A percentile compares a stretch with the other conserved stretches of the same genome.
Evolutionary conservation across 2,888 invertebrate species (phyloP).

Genomic region (Apantesis nais): DNA sequence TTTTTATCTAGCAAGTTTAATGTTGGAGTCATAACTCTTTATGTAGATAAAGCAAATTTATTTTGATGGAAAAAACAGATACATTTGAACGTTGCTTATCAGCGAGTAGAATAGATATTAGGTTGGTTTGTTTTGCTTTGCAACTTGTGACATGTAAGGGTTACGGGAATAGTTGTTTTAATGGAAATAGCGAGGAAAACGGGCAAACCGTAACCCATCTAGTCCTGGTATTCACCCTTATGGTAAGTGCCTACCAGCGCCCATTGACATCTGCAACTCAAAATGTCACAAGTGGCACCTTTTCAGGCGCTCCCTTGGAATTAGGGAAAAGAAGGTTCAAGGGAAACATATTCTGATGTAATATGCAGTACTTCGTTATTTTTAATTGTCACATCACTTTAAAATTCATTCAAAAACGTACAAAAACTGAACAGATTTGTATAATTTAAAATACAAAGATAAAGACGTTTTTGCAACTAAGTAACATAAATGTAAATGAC

Average conservation of each 20-base stretch:
- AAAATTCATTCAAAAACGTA: background rate
- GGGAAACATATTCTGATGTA: too few species aligned
- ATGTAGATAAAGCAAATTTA: conserved; percentile 22
- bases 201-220: too few species aligned
- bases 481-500: too few species aligned
- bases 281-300: too few species aligned
- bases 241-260: background rate
- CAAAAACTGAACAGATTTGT: background rate
- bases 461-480: too few species aligned
- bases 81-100: conserved; percentile 16
- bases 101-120: conserved; percentile 10
- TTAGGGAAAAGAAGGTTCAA: too few species aligned
- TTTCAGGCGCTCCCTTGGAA: too few species aligned
- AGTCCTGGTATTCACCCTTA: too few species aligned
- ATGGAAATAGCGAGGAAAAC: too few species aligned
- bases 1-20: conserved; percentile 16
- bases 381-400: background rate
- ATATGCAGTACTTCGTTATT: background rate
- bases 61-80: conserved; percentile 15
- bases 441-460: too few species aligned
- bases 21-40: conserved; percentile 19
- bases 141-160: conserved; percentile 7
- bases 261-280: too few species aligned
- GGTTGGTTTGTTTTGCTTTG: conserved; percentile 14
- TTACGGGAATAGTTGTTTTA: conserved; percentile 8